Percentiles rank a stretch among this genome's conserved stretches.
Conservation (phyloP, 2,113 vertebrate species). For the Athene cunicularia region DNA sequence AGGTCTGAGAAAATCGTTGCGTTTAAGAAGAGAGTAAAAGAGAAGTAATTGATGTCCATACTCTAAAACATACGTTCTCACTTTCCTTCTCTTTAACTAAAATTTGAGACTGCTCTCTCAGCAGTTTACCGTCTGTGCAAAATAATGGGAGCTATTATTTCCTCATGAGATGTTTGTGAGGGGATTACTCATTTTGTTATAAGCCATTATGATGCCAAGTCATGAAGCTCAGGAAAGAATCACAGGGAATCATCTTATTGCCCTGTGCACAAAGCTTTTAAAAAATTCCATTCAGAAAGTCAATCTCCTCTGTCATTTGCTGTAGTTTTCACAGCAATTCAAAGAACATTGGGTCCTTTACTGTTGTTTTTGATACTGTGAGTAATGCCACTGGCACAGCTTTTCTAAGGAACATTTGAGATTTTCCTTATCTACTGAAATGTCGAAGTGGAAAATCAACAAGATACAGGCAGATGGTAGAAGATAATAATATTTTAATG, state of each 20-base stretch:
- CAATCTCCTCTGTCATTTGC: background rate
- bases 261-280: background rate
- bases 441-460: constrained; percentile 25
- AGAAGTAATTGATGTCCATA: background rate
- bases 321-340: background rate
- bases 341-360: background rate
- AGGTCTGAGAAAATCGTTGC: background rate
- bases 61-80: background rate
- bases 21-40: background rate
- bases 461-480: background rate
- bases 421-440: constrained; percentile 17
- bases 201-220: background rate
- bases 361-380: background rate
- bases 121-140: background rate
- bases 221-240: background rate
- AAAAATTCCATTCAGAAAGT: background rate
- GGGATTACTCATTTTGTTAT: background rate
- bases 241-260: background rate
- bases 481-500: constrained; percentile 41
- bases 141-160: background rate
- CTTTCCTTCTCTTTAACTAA: background rate
- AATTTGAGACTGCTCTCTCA: background rate
- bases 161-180: background rate
- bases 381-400: background rate
- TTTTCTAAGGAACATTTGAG: background rate